Base-by-base conservation (phyloP, 2,113 vertebrate species). In the Sander lucioperca region DNA sequence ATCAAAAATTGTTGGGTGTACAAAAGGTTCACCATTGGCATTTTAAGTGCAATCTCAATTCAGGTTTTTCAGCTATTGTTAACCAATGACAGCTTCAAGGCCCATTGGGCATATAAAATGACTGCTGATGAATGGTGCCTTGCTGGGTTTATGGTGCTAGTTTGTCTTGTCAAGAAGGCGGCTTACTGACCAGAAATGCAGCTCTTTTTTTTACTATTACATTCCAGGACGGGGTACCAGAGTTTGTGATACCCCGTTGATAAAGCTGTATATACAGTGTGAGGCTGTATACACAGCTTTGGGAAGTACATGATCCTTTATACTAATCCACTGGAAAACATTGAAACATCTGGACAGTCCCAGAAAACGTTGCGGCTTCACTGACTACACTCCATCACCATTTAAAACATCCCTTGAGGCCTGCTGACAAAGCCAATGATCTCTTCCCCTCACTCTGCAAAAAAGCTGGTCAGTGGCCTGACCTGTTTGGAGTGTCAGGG, bases 41-140 rank as follows among this genome's bases (percentile, higher is more conserved):
- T 87, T 91, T 95, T 93, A 90, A 91, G 86, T 89, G 83, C 77
- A 86, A 86, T 85, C 73, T 81, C 76, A 90, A 79, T 90, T 89
- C 80, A 88, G 68, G 61, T 82, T 82, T 74, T 64, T 67, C 71
- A 85, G 69, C 78, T 65, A 90, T 92, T 87, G 74, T 89, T 74
- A 65, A 87, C 82, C 64, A 64, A 48, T 85, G 86, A 91, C 86
- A 87, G 83, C 73, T 90, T 91, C 86, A 71, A 70, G 80, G 83
- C 74, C 80, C 68, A 63, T 51, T 51, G 63, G 56, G 51, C 48
- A 82, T 33, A 87, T 62, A 87, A 84, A 82, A 30, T 47, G 68
- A 11, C 47, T 27, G 74, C 14, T 59, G 87, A 76, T 89, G 76
- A 93, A 94, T 84, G 67, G 79, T 47, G 36, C 2, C 4, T 25